Base-by-base conservation (phyloP, 1,140 invertebrate genomes). In the Bombus sibiricus region DNA sequence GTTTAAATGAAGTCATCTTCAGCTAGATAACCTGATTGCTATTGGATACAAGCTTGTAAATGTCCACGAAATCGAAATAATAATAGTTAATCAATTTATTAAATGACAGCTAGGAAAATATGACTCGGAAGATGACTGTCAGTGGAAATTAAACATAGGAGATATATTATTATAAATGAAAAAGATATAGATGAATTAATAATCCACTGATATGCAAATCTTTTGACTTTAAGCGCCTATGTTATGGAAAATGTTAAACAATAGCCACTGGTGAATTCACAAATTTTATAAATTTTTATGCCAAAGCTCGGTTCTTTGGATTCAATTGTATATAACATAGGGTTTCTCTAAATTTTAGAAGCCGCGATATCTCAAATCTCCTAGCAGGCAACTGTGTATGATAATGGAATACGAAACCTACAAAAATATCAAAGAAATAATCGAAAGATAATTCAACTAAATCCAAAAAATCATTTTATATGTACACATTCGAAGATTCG, bases 1-100 rank as follows among this genome's bases (percentile, higher is more conserved):
- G 59, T 75, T 76, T n/a, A 8, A 53, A 81, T 71, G 74, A 79
- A 88, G 71, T 82, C 78, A 73, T 88, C 53, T 75, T 34, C 12
- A 59, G 68, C 73, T 62, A 0, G 4, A 25, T 12, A 53, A 73
- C 8, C 22, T 59, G 25, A 62, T 77, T n/a, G 25, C 57, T 6
- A 41, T 62, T 28, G 13, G 15, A 25, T 34, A 25, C 15, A 41
- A 15, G 28, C 57, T 15, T 12, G 28, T n/a, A 41, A 62, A 77
- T 37, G 1, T 39, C 0, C 47, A 6, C 0, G 13, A 75, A 57
- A 34, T 28, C 8, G 10, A 32, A 10, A 13, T n/a, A 32, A 34
- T 32, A 18, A 32, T 74, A 13, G 12, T 18, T 3, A 34, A 32
- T 15, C 0, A 47, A 32, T 43, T 73, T 47, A 47, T 66, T 18